phyloP scores from a whole-genome alignment of 1,140 invertebrate genomes.

The Gonioctena quinquepunctata region DNA sequence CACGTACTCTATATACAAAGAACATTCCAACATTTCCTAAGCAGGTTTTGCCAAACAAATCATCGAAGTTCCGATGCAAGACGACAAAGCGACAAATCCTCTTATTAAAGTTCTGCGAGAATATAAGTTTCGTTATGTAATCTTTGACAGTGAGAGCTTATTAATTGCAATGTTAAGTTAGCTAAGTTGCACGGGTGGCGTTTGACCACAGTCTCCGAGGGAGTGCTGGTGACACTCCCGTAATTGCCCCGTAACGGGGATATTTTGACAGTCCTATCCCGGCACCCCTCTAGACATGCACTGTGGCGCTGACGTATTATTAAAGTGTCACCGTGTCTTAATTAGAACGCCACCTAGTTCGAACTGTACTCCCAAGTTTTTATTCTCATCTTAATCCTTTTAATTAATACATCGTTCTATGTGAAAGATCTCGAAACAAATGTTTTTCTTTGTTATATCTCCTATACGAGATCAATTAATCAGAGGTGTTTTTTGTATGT shows the following conservation, averaged over 20 bases:
- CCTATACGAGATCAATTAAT: too few relatives aligned
- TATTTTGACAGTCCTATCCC: conserved; percentile 16
- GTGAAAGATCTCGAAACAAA: too few relatives aligned
- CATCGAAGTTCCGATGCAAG: conserved; percentile 9
- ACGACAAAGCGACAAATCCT: conserved; percentile 4
- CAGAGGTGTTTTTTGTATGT: too few relatives aligned
- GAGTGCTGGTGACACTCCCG: conserved; percentile 20
- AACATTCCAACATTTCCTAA: too few relatives aligned
- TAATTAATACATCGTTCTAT: too few relatives aligned
- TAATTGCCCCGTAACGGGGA: conserved; percentile 17
- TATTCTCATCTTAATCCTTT: too few relatives aligned
- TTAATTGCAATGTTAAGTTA: conserved; percentile 18
- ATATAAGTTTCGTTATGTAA: conserved; percentile 18
- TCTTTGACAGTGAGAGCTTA: conserved; percentile 20
- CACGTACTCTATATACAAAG: too few relatives aligned
- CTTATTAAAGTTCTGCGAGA: conserved; percentile 9
- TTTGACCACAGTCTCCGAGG: conserved; percentile 23
- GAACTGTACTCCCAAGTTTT: too few relatives aligned
- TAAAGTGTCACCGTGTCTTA: conserved; percentile 12
- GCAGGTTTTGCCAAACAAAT: conserved; percentile 8
- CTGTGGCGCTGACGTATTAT: neutral
- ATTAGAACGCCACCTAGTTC: conserved; percentile 10
- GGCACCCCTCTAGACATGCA: neutral
- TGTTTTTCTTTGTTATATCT: too few relatives aligned
- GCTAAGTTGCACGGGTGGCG: conserved; percentile 17